Evolutionary conservation across 1,140 invertebrate species (phyloP).

Genomic region (Glomeris maerens): DNA sequence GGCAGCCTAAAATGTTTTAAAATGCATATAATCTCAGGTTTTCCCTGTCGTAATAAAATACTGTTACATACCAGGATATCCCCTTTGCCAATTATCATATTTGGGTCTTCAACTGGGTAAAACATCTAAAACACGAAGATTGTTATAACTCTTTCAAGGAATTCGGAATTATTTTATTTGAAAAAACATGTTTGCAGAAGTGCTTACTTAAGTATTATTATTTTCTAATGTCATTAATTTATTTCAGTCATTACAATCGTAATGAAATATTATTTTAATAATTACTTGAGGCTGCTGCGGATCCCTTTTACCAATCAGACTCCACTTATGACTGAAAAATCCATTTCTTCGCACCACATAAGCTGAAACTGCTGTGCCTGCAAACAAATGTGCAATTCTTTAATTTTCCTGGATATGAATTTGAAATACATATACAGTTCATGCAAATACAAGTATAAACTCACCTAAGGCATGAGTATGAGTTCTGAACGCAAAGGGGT

Average conservation of each 20-base stretch:
- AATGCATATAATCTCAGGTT: background rate
- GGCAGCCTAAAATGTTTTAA: conserved; percentile 45
- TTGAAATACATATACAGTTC: no score
- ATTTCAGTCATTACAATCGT: no score
- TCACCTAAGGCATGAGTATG: conserved; percentile 81
- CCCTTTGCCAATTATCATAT: conserved; percentile 39
- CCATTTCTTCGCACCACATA: conserved; percentile 53
- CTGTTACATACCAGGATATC: conserved; percentile 50
- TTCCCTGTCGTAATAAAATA: background rate
- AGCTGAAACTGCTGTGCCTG: conserved; percentile 69
- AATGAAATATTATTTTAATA: no score
- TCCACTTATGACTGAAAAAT: conserved; percentile 53
- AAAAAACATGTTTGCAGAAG: no score
- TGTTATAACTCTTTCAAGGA: no score
- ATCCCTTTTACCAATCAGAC: conserved; percentile 73
- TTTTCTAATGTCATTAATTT: no score
- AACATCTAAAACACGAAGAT: conserved; percentile 60
- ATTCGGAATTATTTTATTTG: no score
- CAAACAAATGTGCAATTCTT: no score
- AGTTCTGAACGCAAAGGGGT: conserved; percentile 88
- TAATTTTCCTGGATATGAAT: no score
- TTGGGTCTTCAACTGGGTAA: conserved; percentile 58
- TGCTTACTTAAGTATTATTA: no score
- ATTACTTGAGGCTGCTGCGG: conserved; percentile 66
- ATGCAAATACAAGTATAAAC: no score